Conservation (phyloP, 2,888 invertebrate species). For the Sycophila texana region DNA sequence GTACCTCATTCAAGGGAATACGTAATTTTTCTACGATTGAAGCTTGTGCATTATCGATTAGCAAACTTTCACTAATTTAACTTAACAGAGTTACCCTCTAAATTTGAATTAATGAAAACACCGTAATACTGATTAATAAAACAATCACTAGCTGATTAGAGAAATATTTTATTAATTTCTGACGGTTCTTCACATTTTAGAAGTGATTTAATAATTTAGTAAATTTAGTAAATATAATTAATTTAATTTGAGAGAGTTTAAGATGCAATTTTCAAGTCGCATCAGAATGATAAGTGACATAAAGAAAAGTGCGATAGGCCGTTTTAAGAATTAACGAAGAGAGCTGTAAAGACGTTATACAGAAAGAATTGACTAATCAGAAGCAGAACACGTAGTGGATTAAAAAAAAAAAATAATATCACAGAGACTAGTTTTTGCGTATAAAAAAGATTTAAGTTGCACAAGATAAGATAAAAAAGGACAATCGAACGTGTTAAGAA, state of each 20-base stretch:
- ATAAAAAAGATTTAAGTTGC: constrained; percentile 16
- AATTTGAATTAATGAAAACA: too few species aligned
- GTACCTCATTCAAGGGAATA: too few species aligned
- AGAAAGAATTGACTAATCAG: constrained; percentile 24
- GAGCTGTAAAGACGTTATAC: constrained; percentile 39
- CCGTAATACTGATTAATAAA: too few species aligned
- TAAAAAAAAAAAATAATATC: too few species aligned
- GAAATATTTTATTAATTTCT: too few species aligned
- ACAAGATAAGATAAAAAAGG: constrained; percentile 52
- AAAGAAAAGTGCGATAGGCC: constrained; percentile 28
- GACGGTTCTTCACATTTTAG: too few species aligned
- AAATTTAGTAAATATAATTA: too few species aligned
- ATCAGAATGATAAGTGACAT: constrained; percentile 26
- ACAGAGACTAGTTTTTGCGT: constrained; percentile 23
- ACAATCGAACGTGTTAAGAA: constrained; percentile 50
- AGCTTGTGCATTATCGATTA: background rate
- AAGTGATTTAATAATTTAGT: too few species aligned
- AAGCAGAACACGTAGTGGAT: constrained; percentile 24
- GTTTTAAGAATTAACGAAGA: constrained; percentile 20
- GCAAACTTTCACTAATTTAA: too few species aligned
- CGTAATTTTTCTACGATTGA: background rate
- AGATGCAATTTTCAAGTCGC: constrained; percentile 45
- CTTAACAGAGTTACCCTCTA: too few species aligned
- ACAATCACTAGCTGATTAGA: too few species aligned
- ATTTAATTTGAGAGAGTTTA: background rate